These are phyloP conservation scores for Aphaenogaster ashmeadi DNA, from an alignment of 1,140 invertebrate genomes.

Conservation along the genomic window DNA sequence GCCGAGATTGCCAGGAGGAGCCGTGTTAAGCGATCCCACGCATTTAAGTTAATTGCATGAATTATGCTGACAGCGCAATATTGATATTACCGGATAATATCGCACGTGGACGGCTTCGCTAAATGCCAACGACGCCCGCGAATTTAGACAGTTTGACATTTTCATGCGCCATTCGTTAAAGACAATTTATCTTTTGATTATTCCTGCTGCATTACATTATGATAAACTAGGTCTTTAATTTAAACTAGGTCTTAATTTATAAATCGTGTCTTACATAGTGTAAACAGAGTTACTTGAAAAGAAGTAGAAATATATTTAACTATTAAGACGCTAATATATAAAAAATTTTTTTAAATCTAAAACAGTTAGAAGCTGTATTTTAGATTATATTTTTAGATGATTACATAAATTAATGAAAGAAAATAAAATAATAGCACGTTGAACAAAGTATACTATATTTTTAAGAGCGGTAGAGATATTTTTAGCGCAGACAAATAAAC, in stretches of 20 bases:
- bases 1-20: slow-evolving; percentile 50
- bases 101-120: slow-evolving; percentile 10
- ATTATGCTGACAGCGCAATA: slow-evolving; percentile 41
- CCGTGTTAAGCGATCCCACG: slow-evolving; percentile 22
- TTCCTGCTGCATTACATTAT: neutral
- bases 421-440: neutral
- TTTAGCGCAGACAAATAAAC: neutral
- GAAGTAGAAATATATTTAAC: neutral
- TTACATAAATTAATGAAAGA: neutral
- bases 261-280: neutral
- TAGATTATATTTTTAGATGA: neutral
- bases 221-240: neutral
- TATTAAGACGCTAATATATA: neutral
- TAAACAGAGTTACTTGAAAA: neutral
- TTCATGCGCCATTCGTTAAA: neutral
- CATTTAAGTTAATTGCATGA: slow-evolving; percentile 58
- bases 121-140: neutral
- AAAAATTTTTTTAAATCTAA: neutral
- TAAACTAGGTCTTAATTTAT: neutral
- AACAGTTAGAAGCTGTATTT: neutral
- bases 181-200: neutral
- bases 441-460: neutral
- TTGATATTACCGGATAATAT: slow-evolving; percentile 44
- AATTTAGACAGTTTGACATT: slow-evolving; percentile 18
- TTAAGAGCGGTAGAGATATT: neutral